Evolutionary conservation across 2,113 vertebrate species (phyloP), one percentile per base, ranked within the genome.

Genomic region (Malurus alboscapulatus): DNA sequence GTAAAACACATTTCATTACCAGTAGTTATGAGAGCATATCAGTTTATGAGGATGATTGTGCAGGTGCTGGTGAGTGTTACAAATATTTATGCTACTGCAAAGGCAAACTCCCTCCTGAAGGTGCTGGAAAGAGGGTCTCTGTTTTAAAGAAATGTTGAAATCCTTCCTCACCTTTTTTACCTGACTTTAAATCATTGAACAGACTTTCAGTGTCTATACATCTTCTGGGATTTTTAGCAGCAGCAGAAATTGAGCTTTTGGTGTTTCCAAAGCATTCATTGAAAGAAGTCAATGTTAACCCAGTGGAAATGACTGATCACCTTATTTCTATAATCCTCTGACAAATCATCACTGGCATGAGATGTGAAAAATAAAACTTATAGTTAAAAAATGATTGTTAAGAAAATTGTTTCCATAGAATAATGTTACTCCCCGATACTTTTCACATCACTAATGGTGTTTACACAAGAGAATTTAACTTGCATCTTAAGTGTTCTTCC

Each of bases 51-150:
- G 75, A 93, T 88, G 94, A 95, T 94, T 94, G 93, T 95, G 95
- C 94, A 96, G 96, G 94, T 95, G 94, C 91, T 85, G 88, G 79
- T 38, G 85, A 94, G 53, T 78, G 94, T 90, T 94, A 91, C 72
- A 96, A 96, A 96, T 96, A 96, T 96, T 96, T 96, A 96, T 77
- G 94, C 95, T 95, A 75, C 94, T 96, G 95, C 87, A 84, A 95
- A 95, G 79, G 75, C 93, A 96, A 96, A 90, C 72, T 95, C 93
- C 65, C 75, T 86, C 90, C 53, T 78, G 72, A 96, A 94, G 84
- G 90, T 91, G 79, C 45, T 94, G 93, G 90, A 95, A 95, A 95
- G 91, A 85, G 68, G n/a, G 75, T 74, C 92, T 92, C 93, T 96
- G 91, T 96, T 96, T 92, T 66, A 57, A 93, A 96, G 91, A 95